Evolutionary conservation across 2,797 vertebrate species (phyloP).

Genomic region (Paratrypauchen microcephalus): DNA sequence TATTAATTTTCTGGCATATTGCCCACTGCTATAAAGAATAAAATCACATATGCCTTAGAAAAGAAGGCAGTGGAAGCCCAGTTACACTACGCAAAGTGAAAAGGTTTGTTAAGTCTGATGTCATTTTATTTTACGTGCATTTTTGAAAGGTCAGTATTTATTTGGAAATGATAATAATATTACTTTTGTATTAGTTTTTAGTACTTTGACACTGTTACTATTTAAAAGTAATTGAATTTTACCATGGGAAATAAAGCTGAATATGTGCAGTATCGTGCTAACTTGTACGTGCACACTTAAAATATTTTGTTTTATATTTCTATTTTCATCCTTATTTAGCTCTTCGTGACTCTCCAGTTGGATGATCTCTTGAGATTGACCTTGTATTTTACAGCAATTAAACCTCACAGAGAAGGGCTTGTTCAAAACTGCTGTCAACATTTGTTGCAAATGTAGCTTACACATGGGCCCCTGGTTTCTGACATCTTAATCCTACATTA

Average conservation of each 20-base stretch:
- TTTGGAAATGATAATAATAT: too few relatives aligned
- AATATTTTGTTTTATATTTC: not conserved
- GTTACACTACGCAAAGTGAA: too few relatives aligned
- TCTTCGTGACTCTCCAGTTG: not conserved
- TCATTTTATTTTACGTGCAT: too few relatives aligned
- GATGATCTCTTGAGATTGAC: not conserved
- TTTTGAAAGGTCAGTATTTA: too few relatives aligned
- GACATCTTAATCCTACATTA: constrained; percentile 51
- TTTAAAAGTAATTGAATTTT: not conserved
- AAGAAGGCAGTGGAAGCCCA: too few relatives aligned
- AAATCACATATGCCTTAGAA: too few relatives aligned
- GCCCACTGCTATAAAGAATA: too few relatives aligned
- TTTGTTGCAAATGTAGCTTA: constrained; percentile 9
- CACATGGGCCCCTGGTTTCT: constrained; percentile 21
- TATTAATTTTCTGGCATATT: too few relatives aligned
- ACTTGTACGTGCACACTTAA: not conserved
- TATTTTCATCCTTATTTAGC: not conserved
- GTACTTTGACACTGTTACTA: too few relatives aligned
- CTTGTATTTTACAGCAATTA: not conserved
- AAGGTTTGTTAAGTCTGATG: too few relatives aligned
- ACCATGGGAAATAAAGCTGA: not conserved
- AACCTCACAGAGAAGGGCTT: constrained; percentile 21
- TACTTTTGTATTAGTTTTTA: too few relatives aligned
- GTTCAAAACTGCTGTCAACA: constrained; percentile 4
- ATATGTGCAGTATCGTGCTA: not conserved